Percentiles rank a stretch among this genome's conserved stretches.
phyloP scores from a whole-genome alignment of 2,113 vertebrate species.

The Corynorhinus townsendii region DNA sequence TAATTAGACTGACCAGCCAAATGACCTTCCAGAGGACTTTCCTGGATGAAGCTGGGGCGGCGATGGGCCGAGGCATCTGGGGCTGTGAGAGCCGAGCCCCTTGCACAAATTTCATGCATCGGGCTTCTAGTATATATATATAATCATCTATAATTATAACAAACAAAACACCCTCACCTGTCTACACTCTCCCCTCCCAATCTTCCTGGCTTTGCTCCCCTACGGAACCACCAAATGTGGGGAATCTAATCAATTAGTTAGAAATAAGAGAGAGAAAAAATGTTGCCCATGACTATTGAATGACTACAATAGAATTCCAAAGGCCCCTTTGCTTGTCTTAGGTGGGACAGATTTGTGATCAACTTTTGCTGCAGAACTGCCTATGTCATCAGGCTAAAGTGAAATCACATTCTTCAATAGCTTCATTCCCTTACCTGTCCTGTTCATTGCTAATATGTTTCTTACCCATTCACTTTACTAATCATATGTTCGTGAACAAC shows the following conservation, averaged over 20 bases:
- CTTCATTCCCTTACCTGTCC: not conserved
- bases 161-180: not conserved
- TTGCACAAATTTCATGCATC: no score
- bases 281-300: not conserved
- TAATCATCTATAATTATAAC: constrained; percentile 38
- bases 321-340: not conserved
- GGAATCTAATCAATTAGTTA: not conserved
- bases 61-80: no score
- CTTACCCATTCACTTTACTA: not conserved
- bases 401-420: not conserved
- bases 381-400: not conserved
- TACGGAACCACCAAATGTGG: not conserved
- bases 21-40: no score
- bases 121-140: not conserved
- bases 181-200: not conserved
- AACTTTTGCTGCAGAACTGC: not conserved
- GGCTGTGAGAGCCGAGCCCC: no score
- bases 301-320: not conserved
- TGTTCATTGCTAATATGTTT: not conserved
- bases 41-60: no score
- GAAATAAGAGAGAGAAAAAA: not conserved
- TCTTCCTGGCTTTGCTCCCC: not conserved
- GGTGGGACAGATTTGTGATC: not conserved
- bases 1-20: no score
- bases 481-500: accelerated